These are phyloP conservation scores for Uropetala carovei DNA, from an alignment of 2,888 invertebrate genomes.

Conservation along the genomic window DNA sequence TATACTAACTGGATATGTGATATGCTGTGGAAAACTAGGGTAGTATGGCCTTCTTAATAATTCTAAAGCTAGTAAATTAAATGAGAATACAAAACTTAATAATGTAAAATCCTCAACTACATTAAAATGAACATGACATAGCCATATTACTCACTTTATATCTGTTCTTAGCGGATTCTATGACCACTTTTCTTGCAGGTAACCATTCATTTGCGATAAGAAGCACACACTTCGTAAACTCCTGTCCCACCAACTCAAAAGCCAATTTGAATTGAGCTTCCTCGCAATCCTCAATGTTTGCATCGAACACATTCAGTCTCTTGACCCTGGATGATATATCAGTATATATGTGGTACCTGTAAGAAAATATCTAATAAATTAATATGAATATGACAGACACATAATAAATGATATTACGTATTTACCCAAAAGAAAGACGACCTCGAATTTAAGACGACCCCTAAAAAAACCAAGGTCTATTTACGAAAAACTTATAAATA, in stretches of 20 bases:
- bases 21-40: no score
- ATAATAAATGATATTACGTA: neutral
- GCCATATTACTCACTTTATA: no score
- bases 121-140: no score
- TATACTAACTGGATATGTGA: no score
- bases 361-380: neutral
- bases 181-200: constrained; percentile 89
- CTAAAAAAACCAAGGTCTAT: no score
- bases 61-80: no score
- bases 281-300: constrained; percentile 77
- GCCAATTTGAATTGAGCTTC: constrained; percentile 84
- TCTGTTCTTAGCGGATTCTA: constrained; percentile 81
- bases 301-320: constrained; percentile 91
- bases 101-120: no score
- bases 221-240: constrained; percentile 84
- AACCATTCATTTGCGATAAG: constrained; percentile 85
- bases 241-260: constrained; percentile 85
- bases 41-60: no score
- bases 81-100: no score
- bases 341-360: constrained; percentile 86
- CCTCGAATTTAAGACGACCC: no score
- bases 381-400: neutral
- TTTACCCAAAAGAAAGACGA: no score
- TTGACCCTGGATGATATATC: constrained; percentile 86
- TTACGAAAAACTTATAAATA: no score